Evolutionary conservation across 2,888 invertebrate species (phyloP).

Genomic region (Ametastegia equiseti): DNA sequence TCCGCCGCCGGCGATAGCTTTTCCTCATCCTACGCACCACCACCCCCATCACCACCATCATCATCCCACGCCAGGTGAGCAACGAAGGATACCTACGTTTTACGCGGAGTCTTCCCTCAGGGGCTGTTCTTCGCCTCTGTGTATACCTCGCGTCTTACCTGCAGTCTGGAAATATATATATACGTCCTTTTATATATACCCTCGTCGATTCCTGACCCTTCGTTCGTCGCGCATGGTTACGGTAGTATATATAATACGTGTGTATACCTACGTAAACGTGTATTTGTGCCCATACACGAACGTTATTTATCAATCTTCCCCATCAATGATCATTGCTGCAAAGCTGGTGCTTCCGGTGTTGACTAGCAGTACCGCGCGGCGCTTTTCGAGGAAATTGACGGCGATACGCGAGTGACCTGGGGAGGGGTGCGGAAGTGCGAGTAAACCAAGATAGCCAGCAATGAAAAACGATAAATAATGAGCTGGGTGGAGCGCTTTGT

Average conservation of each 20-base stretch:
- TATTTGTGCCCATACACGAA: no score
- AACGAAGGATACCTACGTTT: slow-evolving; percentile 25
- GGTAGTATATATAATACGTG: no score
- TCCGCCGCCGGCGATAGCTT: slow-evolving; percentile 66
- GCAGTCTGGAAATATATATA: not conserved
- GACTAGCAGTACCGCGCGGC: not conserved
- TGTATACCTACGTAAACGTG: no score
- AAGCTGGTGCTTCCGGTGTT: not conserved
- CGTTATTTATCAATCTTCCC: not conserved
- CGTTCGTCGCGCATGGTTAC: not conserved
- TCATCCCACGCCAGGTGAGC: slow-evolving; percentile 63
- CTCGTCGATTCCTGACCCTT: not conserved
- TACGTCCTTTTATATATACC: not conserved
- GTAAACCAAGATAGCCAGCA: not conserved
- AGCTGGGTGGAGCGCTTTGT: slow-evolving; percentile 13
- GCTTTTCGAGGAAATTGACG: not conserved
- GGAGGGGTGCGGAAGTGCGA: not conserved
- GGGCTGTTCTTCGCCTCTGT: not conserved
- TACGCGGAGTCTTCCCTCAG: slow-evolving; percentile 19
- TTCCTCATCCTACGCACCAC: slow-evolving; percentile 69
- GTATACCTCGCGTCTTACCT: not conserved
- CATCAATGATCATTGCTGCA: not conserved
- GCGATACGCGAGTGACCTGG: not conserved
- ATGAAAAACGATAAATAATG: not conserved
- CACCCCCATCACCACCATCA: slow-evolving; percentile 63